phyloP scores from a whole-genome alignment of 2,113 vertebrate species.

The Neogobius melanostomus region DNA sequence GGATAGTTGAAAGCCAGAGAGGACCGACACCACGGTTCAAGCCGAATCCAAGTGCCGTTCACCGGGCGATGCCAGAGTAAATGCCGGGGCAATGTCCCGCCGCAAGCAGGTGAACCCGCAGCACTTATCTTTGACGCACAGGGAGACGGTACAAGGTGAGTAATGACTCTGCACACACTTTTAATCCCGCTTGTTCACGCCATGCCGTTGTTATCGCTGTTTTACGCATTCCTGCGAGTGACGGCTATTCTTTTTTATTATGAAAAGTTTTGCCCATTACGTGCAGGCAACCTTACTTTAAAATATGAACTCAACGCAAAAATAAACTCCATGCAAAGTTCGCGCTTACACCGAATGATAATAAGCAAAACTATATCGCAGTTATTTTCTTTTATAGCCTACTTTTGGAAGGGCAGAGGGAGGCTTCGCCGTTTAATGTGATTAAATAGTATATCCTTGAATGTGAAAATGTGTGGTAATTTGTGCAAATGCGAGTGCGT shows the following conservation, averaged over 20 bases:
- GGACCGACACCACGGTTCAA: constrained; percentile 79
- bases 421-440: too few species aligned
- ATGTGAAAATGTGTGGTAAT: neutral
- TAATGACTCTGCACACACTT: constrained; percentile 23
- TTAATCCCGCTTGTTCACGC: neutral
- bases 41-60: constrained; percentile 86
- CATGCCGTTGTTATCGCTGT: neutral
- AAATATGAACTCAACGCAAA: too few species aligned
- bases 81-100: constrained; percentile 99
- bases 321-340: too few species aligned
- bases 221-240: neutral
- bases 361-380: too few species aligned
- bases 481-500: constrained; percentile 20
- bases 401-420: too few species aligned
- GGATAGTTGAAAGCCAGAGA: constrained; percentile 60
- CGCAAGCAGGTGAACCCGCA: constrained; percentile 99
- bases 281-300: too few species aligned
- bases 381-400: too few species aligned
- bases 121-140: constrained; percentile 93
- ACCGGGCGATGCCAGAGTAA: constrained; percentile 98
- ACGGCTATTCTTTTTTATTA: neutral
- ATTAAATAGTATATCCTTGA: too few species aligned
- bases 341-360: too few species aligned
- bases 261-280: too few species aligned
- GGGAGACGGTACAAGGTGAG: constrained; percentile 95